Evolutionary conservation across 2,797 vertebrate species (phyloP).

Genomic region (Sphenodon punctatus): DNA sequence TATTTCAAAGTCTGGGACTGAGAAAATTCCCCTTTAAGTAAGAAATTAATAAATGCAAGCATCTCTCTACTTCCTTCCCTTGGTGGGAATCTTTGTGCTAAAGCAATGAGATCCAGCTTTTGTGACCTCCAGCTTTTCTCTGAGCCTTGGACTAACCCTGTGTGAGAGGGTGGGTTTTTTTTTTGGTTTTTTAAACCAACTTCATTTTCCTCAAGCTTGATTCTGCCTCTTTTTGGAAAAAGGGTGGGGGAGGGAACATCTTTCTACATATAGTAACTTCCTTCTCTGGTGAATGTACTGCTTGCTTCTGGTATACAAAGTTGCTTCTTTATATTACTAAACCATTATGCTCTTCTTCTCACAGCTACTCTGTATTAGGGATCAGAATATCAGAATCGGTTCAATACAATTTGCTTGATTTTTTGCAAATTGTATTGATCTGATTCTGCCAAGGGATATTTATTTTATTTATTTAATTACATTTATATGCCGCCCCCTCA

Average conservation of each 20-base stretch:
- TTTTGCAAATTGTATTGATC: too few relatives aligned
- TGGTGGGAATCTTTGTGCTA: background rate
- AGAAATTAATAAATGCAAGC: background rate
- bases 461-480: too few relatives aligned
- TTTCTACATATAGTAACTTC: background rate
- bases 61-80: background rate
- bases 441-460: too few relatives aligned
- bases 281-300: background rate
- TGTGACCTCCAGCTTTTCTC: background rate
- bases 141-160: background rate
- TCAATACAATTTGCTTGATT: too few relatives aligned
- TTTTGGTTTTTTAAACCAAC: background rate
- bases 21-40: background rate
- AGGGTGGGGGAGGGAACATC: too few relatives aligned
- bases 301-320: background rate
- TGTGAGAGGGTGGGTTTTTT: background rate
- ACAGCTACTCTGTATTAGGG: background rate
- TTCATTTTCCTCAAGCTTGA: background rate
- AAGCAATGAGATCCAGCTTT: background rate
- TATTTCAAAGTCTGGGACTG: background rate
- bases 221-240: background rate
- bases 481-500: too few relatives aligned
- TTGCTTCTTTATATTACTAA: background rate
- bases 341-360: background rate
- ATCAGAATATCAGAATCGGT: too few relatives aligned